Evolutionary conservation across 1,140 invertebrate genomes (phyloP).

Genomic region (Glossosoma conforme): DNA sequence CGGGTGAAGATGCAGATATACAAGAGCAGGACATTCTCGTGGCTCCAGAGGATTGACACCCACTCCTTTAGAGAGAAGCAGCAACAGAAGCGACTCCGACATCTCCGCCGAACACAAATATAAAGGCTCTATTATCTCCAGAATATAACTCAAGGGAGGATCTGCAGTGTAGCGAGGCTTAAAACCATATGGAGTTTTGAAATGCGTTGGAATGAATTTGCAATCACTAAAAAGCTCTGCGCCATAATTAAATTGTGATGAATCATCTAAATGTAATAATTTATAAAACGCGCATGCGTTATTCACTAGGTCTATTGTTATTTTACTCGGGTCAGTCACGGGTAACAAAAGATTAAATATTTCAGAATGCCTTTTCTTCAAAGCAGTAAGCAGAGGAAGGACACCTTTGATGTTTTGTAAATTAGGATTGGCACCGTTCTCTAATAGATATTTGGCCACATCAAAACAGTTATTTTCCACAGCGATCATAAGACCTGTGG

Average conservation of each 20-base stretch:
- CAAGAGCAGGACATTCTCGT: slow-evolving; percentile 46
- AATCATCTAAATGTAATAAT: slow-evolving; percentile 42
- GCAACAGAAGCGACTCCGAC: slow-evolving; percentile 41
- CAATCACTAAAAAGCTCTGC: slow-evolving; percentile 42
- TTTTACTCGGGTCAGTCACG: slow-evolving; percentile 35
- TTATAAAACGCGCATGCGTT: slow-evolving; percentile 44
- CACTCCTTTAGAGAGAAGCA: slow-evolving; percentile 42
- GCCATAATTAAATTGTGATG: slow-evolving; percentile 40
- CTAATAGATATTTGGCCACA: slow-evolving; percentile 39
- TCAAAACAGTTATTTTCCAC: slow-evolving; percentile 35
- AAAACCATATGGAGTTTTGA: slow-evolving; percentile 37
- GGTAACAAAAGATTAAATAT: slow-evolving; percentile 40
- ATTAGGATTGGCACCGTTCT: slow-evolving; percentile 41
- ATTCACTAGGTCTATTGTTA: slow-evolving; percentile 40
- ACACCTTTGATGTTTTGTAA: slow-evolving; percentile 37
- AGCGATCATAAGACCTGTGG: slow-evolving; percentile 41
- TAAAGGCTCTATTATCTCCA: slow-evolving; percentile 47
- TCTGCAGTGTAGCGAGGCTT: slow-evolving; percentile 36
- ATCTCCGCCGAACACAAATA: slow-evolving; percentile 38
- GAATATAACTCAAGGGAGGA: slow-evolving; percentile 41
- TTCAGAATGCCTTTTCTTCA: slow-evolving; percentile 34
- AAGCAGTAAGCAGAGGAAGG: slow-evolving; percentile 38
- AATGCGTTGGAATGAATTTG: slow-evolving; percentile 36
- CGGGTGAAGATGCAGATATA: slow-evolving; percentile 41
- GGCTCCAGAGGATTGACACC: slow-evolving; percentile 38